A percentile compares a stretch with the other conserved stretches of the same genome.
These are phyloP conservation scores for Eupithecia vulgata DNA, from an alignment of 2,888 invertebrate genomes.

Conservation along the genomic window DNA sequence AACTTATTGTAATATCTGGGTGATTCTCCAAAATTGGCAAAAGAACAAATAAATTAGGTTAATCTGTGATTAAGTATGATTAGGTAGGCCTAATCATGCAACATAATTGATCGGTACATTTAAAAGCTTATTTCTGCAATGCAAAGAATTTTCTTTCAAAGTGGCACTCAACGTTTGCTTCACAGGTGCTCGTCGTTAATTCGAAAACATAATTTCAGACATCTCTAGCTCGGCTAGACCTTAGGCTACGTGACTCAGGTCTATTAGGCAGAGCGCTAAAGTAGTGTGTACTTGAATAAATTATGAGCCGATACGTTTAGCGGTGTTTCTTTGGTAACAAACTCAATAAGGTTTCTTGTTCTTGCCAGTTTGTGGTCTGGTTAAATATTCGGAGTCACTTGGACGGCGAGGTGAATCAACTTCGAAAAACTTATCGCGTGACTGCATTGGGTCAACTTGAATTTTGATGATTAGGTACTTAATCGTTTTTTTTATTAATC, in stretches of 20 bases:
- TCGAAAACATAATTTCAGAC: slow-evolving; percentile 42
- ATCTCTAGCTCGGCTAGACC: slow-evolving; percentile 34
- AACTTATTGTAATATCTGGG: background rate
- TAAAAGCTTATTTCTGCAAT: slow-evolving; percentile 33
- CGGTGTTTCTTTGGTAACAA: slow-evolving; percentile 32
- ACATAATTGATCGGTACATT: slow-evolving; percentile 23
- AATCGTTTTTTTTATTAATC: too few relatives aligned
- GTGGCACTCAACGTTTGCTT: slow-evolving; percentile 37
- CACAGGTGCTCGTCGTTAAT: slow-evolving; percentile 39
- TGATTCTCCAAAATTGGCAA: background rate
- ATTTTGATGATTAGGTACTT: too few relatives aligned
- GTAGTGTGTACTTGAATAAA: slow-evolving; percentile 40
- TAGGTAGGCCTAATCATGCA: slow-evolving; percentile 19
- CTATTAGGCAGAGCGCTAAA: slow-evolving; percentile 39
- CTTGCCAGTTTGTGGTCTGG: slow-evolving; percentile 14
- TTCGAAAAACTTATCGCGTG: background rate
- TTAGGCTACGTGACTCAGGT: slow-evolving; percentile 37
- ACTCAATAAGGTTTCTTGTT: slow-evolving; percentile 27
- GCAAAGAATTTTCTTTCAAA: slow-evolving; percentile 36
- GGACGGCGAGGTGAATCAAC: slow-evolving; percentile 19
- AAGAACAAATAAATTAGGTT: background rate
- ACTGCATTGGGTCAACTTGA: background rate
- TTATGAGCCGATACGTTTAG: slow-evolving; percentile 36
- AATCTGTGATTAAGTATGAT: background rate
- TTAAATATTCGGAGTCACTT: slow-evolving; percentile 11